Evolutionary conservation across 2,113 vertebrate species (phyloP).

Genomic region (Verasper variegatus): DNA sequence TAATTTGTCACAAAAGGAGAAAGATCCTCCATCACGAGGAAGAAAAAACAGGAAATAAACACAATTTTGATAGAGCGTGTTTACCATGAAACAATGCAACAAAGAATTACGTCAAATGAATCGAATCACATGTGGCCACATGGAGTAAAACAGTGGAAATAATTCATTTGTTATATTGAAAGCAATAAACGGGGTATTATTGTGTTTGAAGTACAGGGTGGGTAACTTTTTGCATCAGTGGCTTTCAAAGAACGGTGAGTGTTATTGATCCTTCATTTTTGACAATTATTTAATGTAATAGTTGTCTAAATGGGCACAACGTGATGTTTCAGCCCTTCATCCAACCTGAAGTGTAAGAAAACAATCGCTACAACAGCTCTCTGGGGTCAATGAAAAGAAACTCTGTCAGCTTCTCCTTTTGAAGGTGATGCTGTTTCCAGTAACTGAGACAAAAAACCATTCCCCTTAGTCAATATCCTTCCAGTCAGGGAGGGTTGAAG

Average conservation of each 20-base stretch:
- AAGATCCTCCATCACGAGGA: slow-evolving; percentile 35
- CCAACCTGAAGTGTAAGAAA: slow-evolving; percentile 60
- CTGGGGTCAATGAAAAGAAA: slow-evolving; percentile 66
- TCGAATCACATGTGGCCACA: slow-evolving; percentile 16
- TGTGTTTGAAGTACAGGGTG: slow-evolving; percentile 43
- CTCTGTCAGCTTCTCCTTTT: slow-evolving; percentile 66
- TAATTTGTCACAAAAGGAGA: slow-evolving; percentile 61
- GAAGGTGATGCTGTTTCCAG: slow-evolving; percentile 47
- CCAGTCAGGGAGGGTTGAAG: slow-evolving; percentile 61
- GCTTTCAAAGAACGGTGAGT: slow-evolving; percentile 56
- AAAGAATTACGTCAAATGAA: slow-evolving; percentile 27
- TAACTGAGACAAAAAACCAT: slow-evolving; percentile 53
- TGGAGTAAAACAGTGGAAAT: slow-evolving; percentile 29
- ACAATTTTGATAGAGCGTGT: slow-evolving; percentile 27
- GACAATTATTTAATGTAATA: slow-evolving; percentile 77
- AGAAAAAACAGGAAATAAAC: slow-evolving; percentile 22
- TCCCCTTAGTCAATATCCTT: slow-evolving; percentile 67
- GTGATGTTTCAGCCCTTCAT: slow-evolving; percentile 45
- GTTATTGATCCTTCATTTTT: slow-evolving; percentile 67
- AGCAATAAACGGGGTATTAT: slow-evolving; percentile 22
- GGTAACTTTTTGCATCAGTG: slow-evolving; percentile 59
- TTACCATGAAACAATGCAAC: slow-evolving; percentile 17
- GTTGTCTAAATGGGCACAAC: slow-evolving; percentile 67
- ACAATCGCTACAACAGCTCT: slow-evolving; percentile 57
- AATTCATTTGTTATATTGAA: slow-evolving; percentile 38